These are phyloP conservation scores for Sinhomidia bicolor DNA, from an alignment of 2,888 invertebrate species.

Conservation along the genomic window DNA sequence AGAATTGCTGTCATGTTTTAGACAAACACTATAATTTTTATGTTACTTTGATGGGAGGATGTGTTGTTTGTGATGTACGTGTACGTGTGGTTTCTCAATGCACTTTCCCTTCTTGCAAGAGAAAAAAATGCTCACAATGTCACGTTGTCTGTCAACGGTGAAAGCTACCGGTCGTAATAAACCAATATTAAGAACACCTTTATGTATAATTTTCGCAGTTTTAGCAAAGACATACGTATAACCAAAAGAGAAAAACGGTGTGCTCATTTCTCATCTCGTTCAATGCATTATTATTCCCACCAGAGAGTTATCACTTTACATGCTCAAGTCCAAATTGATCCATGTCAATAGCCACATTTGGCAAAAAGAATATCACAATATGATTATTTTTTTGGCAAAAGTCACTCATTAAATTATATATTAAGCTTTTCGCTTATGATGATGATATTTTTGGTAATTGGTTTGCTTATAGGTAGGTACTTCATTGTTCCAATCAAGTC, in stretches of 20 bases:
- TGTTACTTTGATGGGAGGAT: neutral
- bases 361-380: neutral
- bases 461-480: no score
- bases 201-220: neutral
- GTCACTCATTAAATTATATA: neutral
- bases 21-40: slow-evolving; percentile 15
- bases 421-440: neutral
- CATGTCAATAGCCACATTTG: neutral
- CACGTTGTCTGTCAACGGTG: slow-evolving; percentile 36
- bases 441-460: neutral
- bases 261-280: neutral
- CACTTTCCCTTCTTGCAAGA: slow-evolving; percentile 20
- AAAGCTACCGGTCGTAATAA: neutral
- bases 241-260: neutral
- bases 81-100: neutral
- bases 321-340: neutral
- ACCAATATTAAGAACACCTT: neutral
- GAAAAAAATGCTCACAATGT: slow-evolving; percentile 22
- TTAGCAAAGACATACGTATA: neutral
- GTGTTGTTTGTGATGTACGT: neutral
- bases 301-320: neutral
- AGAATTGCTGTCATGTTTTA: slow-evolving; percentile 28
- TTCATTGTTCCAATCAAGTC: neutral
- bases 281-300: neutral
- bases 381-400: neutral